Conservation (phyloP, 1,140 invertebrate genomes). For the Himalopsyche phryganea region DNA sequence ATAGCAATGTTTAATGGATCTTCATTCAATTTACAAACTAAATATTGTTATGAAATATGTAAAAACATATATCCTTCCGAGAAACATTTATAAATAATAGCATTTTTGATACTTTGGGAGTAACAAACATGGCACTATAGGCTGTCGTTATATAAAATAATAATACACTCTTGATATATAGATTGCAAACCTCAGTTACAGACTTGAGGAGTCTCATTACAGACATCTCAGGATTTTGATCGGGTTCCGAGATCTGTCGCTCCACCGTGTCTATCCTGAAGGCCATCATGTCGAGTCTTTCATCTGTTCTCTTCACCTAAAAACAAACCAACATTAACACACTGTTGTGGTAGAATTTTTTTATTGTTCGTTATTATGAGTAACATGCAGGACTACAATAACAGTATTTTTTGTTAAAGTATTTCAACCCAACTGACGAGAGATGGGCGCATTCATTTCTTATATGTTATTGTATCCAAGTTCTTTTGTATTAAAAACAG, state of each 20-base stretch:
- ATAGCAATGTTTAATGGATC: no score
- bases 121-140: no score
- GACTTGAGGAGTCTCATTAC: slow-evolving; percentile 50
- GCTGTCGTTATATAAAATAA: no score
- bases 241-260: slow-evolving; percentile 41
- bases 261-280: slow-evolving; percentile 51
- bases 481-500: no score
- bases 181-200: slow-evolving; percentile 45
- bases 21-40: no score
- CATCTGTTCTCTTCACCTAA: slow-evolving; percentile 38
- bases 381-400: not conserved
- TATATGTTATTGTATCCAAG: not conserved
- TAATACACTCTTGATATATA: no score
- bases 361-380: not conserved
- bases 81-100: no score
- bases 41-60: no score
- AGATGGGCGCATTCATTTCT: not conserved
- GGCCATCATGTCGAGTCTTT: slow-evolving; percentile 49
- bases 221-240: slow-evolving; percentile 44
- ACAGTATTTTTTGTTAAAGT: not conserved
- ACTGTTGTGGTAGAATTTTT: not conserved
- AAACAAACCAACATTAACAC: not conserved
- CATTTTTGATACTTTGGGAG: no score
- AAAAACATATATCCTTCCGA: no score
- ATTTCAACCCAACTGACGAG: not conserved